phyloP scores from a whole-genome alignment of 2,113 vertebrate genomes.

The Halichoerus grypus region DNA sequence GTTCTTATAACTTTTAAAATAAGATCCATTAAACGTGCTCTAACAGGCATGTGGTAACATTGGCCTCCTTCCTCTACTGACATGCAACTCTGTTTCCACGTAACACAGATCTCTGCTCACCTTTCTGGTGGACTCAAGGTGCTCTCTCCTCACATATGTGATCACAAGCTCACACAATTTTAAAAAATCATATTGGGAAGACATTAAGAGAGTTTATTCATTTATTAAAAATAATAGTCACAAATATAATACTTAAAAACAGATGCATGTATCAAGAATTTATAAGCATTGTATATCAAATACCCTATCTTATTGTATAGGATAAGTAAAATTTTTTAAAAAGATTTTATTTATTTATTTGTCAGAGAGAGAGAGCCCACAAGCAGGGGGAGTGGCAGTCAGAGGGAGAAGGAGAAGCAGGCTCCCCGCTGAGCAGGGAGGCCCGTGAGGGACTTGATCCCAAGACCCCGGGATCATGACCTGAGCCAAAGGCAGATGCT shows the following conservation, averaged over 20 bases:
- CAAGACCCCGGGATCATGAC: neutral
- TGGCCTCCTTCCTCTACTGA: neutral
- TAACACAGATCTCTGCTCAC: neutral
- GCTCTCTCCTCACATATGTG: neutral
- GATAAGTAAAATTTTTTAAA: neutral
- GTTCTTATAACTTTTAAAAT: neutral
- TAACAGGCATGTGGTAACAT: neutral
- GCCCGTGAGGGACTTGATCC: neutral
- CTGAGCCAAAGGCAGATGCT: neutral
- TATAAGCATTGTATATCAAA: neutral
- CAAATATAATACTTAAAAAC: neutral
- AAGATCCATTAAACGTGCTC: neutral
- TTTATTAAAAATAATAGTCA: slow-evolving; percentile 19
- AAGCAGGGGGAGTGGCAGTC: neutral
- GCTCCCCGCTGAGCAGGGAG: neutral
- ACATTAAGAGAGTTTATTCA: neutral
- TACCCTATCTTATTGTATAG: neutral
- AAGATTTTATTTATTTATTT: too few species aligned
- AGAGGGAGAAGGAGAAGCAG: neutral
- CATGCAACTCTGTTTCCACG: neutral
- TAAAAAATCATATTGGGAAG: neutral
- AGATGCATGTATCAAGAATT: neutral
- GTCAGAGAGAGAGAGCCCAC: neutral
- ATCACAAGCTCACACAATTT: neutral
- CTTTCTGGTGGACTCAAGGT: neutral